Conservation (phyloP, 2,797 vertebrate genomes). For the Oreochromis grahami region DNA sequence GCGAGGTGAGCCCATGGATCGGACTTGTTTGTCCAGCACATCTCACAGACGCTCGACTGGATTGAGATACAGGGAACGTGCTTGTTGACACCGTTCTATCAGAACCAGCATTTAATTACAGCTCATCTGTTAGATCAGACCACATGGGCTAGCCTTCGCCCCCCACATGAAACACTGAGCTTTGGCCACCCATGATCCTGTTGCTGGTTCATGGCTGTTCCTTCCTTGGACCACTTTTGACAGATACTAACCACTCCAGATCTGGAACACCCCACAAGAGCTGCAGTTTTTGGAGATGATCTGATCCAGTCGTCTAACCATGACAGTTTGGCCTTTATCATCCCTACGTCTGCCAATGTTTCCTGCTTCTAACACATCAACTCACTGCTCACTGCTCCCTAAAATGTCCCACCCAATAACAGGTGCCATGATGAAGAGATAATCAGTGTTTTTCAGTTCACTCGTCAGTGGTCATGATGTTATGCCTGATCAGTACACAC, state of each 20-base stretch:
- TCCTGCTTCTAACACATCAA: not conserved
- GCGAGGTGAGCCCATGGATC: not conserved
- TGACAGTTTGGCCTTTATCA: not conserved
- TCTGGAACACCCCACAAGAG: not conserved
- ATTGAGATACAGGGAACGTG: not conserved
- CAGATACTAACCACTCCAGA: not conserved
- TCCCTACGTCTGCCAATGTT: not conserved
- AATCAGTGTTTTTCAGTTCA: not conserved
- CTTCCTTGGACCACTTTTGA: not conserved
- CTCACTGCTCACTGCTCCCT: not conserved
- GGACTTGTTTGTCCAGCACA: not conserved
- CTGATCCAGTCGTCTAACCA: not conserved
- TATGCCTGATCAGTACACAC: not conserved
- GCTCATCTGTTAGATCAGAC: accelerated
- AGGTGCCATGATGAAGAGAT: not conserved
- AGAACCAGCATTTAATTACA: not conserved
- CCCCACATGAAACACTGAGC: not conserved
- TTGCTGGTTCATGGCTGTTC: not conserved
- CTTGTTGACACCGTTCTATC: not conserved
- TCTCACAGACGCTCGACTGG: not conserved
- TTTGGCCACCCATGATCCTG: not conserved
- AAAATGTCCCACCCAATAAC: not conserved
- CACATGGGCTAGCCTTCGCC: not conserved
- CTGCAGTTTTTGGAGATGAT: not conserved
- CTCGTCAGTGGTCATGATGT: not conserved